Evolutionary conservation across 2,888 invertebrate species (phyloP), one percentile per base, ranked within the genome.

Genomic region (Masnerella sp.): DNA sequence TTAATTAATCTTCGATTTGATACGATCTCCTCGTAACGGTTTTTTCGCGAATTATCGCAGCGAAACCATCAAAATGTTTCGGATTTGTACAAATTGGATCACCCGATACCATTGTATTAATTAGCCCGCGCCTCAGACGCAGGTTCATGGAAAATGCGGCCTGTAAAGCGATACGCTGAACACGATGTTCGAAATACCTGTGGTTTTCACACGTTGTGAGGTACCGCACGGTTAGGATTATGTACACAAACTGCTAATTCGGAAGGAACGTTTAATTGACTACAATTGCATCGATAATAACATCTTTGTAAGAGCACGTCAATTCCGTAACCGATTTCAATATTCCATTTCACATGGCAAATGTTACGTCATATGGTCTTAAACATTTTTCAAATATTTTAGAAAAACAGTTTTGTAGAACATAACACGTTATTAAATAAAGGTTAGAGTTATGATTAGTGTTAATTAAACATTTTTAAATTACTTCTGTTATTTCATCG

Each of bases 121-220:
- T 72, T 65, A 72, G 45, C 40, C 25, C 22, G 34, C 40, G 28
- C 43, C 47, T 72, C 42, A 58, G 52, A 36, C 9, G 36, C 56
- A 47, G 32, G 58, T 58, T 58, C 51, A 58, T 36, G 32, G 58
- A 71, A 71, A 72, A 59, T 52, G 65, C 34, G 71, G 59, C 45
- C 32, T 52, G 65, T 72, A 65, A 72, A 25, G 25, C 28, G 54
- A 65, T 65, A 65, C 45, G 18, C 5, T 34, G 43, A 25, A 62
- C 54, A 61, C 54, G 15, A 32, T 54, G 47, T 59, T 59, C 51
- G 71, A 64, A 58, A 59, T 71, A 59, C 58, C 64, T 71, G 64
- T 28, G 71, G 71, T 64, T 71, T 71, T 71, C 70, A 36, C 49
- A 49, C 64, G 42, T 49, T 42, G 47, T 51, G 15, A 70, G 20